Base-by-base conservation (phyloP, 2,113 vertebrate genomes). In the Pangasianodon hypophthalmus region DNA sequence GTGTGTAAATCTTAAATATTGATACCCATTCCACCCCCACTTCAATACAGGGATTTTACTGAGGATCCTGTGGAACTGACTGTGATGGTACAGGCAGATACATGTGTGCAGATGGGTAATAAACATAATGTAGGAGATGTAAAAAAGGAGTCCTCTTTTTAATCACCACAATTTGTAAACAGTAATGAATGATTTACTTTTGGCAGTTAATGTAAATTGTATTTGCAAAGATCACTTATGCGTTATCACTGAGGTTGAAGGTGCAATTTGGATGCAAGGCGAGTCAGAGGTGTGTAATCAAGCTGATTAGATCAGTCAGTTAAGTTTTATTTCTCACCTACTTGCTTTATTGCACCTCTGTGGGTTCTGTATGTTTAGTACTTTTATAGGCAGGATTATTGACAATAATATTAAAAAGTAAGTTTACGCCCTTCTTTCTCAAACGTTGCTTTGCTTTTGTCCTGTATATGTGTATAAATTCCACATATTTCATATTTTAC, bases 201-300 rank as follows among this genome's bases (percentile, higher is more conserved):
- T 46, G 73, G 41, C 41, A 77, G 73, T 50, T 50, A 50, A 26
- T 9, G 18, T 9, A 24, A 77, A 46, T 48, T 79, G 24, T 50
- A 48, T 79, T 48, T 48, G 46, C 46, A n/a, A 50, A 50, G 46
- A 48, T 80, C 0, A 0, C 44, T 79, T 50, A 79, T 48, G 24
- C 50, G 77, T 80, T 80, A 80, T 26, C n/a, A 14, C 52, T 41
- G 80, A 83, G 32, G 14, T 41, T 85, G 89, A 44, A 89, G 32
- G 24, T 37, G 46, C 67, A 64, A 32, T 83, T 46, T 46, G 26
- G 54, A 83, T 79, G 48, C 18, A 41, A 44, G 37, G 19, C 11
- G 56, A 50, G 14, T 52, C 52, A 46, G 3, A 44, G 58, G 41
- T 41, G 77, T 89, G 93, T 73, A 81, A 83, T 86, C 37, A 86